Evolutionary conservation across 2,113 vertebrate genomes (phyloP).

Genomic region (Rutilus rutilus): DNA sequence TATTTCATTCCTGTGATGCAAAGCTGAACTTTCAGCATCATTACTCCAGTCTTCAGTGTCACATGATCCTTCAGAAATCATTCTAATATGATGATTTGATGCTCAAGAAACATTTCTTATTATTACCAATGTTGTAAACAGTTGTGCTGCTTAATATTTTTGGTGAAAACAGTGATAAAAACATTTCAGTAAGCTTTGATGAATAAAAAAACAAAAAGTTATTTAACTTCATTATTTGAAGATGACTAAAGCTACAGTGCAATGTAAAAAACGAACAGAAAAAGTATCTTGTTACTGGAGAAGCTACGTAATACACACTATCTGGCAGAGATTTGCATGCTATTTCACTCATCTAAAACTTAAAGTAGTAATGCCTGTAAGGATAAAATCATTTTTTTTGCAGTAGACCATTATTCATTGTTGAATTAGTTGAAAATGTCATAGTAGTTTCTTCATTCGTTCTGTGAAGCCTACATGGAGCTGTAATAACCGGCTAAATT

Average conservation of each 20-base stretch:
- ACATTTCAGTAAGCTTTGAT: too few species aligned
- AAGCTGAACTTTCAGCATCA: too few species aligned
- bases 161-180: too few species aligned
- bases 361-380: not conserved
- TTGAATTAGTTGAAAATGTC: not conserved
- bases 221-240: too few species aligned
- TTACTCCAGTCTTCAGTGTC: too few species aligned
- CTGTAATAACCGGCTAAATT: conserved; percentile 2
- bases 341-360: not conserved
- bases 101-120: too few species aligned
- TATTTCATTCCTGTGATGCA: too few species aligned
- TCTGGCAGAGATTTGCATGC: not conserved
- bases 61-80: too few species aligned
- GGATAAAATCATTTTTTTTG: not conserved
- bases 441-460: not conserved
- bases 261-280: not conserved
- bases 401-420: not conserved
- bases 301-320: not conserved
- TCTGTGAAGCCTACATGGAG: not conserved
- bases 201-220: too few species aligned
- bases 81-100: too few species aligned
- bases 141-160: too few species aligned
- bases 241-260: not conserved
- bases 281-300: not conserved
- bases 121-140: too few species aligned